These are phyloP conservation scores for Slavum lentiscoides DNA, from an alignment of 2,888 invertebrate genomes.

Conservation along the genomic window DNA sequence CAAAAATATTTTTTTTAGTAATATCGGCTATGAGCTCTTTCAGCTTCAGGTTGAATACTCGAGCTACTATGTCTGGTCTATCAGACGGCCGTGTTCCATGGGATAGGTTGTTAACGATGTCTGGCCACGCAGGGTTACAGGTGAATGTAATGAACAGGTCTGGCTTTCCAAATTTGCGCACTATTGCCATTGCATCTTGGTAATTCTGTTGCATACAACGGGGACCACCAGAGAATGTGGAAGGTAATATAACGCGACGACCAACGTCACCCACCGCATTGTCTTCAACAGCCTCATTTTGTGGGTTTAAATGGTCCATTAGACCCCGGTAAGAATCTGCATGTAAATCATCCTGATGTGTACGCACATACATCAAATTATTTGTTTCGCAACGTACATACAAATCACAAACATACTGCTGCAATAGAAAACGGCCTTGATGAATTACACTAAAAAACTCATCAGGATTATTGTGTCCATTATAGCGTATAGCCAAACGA, in stretches of 20 bases:
- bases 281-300: neutral
- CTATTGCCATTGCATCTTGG: slow-evolving; percentile 58
- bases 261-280: slow-evolving; percentile 44
- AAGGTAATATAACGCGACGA: slow-evolving; percentile 57
- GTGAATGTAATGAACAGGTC: slow-evolving; percentile 47
- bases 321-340: neutral
- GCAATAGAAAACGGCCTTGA: slow-evolving; percentile 32
- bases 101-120: slow-evolving; percentile 5
- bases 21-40: too few relatives aligned
- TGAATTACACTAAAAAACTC: slow-evolving; percentile 35
- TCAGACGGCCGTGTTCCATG: too few relatives aligned
- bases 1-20: too few relatives aligned
- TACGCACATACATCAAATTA: slow-evolving; percentile 52
- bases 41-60: too few relatives aligned
- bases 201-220: slow-evolving; percentile 59
- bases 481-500: slow-evolving; percentile 37
- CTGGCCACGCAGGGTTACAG: slow-evolving; percentile 54
- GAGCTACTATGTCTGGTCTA: too few relatives aligned
- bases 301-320: slow-evolving; percentile 51
- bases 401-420: slow-evolving; percentile 40
- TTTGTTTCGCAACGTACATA: slow-evolving; percentile 9
- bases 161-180: slow-evolving; percentile 35
- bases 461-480: neutral
- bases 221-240: slow-evolving; percentile 58
- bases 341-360: slow-evolving; percentile 56